These are phyloP conservation scores for Eleginops maclovinus DNA, from an alignment of 2,113 vertebrate genomes.

Conservation along the genomic window DNA sequence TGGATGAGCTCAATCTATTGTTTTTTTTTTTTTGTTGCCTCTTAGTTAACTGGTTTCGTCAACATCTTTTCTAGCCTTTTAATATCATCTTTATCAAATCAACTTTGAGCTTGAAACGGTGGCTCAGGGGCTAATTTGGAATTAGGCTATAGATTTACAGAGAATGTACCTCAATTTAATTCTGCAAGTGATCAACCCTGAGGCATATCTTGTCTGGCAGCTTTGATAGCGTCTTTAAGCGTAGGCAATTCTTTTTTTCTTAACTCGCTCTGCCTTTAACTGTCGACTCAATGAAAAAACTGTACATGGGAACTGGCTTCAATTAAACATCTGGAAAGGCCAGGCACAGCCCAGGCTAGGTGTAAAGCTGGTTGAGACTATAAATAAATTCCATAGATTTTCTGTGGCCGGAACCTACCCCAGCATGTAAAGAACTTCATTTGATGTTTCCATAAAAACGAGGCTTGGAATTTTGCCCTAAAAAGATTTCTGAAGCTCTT, in stretches of 20 bases:
- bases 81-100: constrained; percentile 52
- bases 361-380: constrained; percentile 52
- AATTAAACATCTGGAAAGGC: constrained; percentile 73
- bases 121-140: constrained; percentile 32
- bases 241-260: constrained; percentile 58
- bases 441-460: constrained; percentile 72
- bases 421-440: constrained; percentile 58
- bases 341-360: constrained; percentile 36
- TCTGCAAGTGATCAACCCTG: constrained; percentile 59
- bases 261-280: constrained; percentile 50
- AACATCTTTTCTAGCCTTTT: constrained; percentile 34
- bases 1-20: constrained; percentile 49
- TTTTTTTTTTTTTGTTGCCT: constrained; percentile 56
- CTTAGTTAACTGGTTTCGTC: constrained; percentile 52
- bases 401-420: constrained; percentile 60
- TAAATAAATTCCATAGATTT: constrained; percentile 82
- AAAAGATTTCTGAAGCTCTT: constrained; percentile 21
- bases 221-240: constrained; percentile 67
- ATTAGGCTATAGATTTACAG: constrained; percentile 49
- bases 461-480: constrained; percentile 54
- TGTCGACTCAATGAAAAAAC: constrained; percentile 66
- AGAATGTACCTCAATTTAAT: constrained; percentile 54
- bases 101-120: constrained; percentile 51
- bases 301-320: constrained; percentile 60
- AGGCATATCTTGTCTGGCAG: constrained; percentile 52